Conservation (phyloP, 1,140 invertebrate genomes). For the Drosophila simulans region DNA sequence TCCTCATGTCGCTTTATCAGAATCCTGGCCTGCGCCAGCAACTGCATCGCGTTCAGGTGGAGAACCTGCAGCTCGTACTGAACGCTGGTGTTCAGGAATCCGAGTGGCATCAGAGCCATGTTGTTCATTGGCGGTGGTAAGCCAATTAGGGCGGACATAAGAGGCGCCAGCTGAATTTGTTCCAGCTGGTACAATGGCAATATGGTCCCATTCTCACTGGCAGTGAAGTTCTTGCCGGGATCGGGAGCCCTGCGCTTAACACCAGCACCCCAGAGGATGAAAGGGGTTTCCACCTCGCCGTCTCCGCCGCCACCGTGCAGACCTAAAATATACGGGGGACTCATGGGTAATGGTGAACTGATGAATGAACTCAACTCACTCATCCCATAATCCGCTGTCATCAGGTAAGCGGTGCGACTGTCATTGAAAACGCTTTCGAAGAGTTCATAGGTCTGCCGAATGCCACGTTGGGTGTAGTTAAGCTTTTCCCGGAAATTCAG, state of each 20-base stretch:
- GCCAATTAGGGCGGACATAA: slow-evolving; percentile 77
- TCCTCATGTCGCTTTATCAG: slow-evolving; percentile 35
- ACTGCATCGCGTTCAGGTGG: slow-evolving; percentile 33
- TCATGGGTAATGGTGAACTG: neutral
- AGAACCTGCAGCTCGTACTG: slow-evolving; percentile 86
- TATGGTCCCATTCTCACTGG: neutral
- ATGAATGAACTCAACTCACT: slow-evolving; percentile 87
- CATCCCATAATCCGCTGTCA: slow-evolving; percentile 99
- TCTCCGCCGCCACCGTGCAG: slow-evolving; percentile 91
- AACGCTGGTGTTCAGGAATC: slow-evolving; percentile 6
- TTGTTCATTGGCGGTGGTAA: slow-evolving; percentile 35
- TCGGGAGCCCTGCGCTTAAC: neutral
- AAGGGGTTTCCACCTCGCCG: slow-evolving; percentile 17
- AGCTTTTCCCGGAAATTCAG: slow-evolving; percentile 93
- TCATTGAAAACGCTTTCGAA: slow-evolving; percentile 92
- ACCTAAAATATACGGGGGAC: slow-evolving; percentile 61
- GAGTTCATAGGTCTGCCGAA: slow-evolving; percentile 88
- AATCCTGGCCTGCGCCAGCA: slow-evolving; percentile 16
- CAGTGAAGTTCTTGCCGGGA: neutral
- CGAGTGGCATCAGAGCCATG: slow-evolving; percentile 15
- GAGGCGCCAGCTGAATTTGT: slow-evolving; percentile 20
- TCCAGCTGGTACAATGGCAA: slow-evolving; percentile 12
- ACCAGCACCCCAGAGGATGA: slow-evolving; percentile 31
- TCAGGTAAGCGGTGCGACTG: slow-evolving; percentile 93
- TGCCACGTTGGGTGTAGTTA: slow-evolving; percentile 90